A percentile compares a stretch with the other conserved stretches of the same genome.
Evolutionary conservation across 2,797 vertebrate species (phyloP).

Genomic region (Oryzias dopingdopingensis): DNA sequence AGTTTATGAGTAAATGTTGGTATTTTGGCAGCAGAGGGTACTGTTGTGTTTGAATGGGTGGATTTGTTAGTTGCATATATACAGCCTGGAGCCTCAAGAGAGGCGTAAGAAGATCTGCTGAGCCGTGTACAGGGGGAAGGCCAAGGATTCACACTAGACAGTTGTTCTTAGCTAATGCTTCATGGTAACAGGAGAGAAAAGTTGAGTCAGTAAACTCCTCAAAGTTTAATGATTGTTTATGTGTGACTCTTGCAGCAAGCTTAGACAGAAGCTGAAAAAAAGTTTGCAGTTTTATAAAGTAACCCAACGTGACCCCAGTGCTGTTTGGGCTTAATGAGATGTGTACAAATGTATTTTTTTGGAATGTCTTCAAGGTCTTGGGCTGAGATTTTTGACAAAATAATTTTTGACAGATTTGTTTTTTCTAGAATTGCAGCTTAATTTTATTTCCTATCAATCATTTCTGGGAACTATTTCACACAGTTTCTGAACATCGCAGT

Average conservation of each 20-base stretch:
- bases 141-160: conserved; percentile 36
- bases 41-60: conserved; percentile 33
- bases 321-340: conserved; percentile 8
- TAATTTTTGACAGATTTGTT: conserved; percentile 41
- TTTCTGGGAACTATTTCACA: conserved; percentile 17
- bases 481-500: not conserved
- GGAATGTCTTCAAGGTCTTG: conserved; percentile 15
- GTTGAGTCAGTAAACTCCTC: conserved; percentile 49
- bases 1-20: conserved; percentile 35
- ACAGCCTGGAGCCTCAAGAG: conserved; percentile 27
- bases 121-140: conserved; percentile 28
- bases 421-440: conserved; percentile 15
- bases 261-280: conserved; percentile 19
- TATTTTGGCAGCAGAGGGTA: conserved; percentile 24
- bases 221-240: conserved; percentile 54
- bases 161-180: conserved; percentile 38
- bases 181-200: conserved; percentile 31
- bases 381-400: conserved; percentile 24
- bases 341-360: conserved; percentile 10
- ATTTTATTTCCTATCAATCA: conserved; percentile 31
- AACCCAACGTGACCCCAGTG: conserved; percentile 25
- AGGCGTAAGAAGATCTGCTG: conserved; percentile 38
- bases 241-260: conserved; percentile 25
- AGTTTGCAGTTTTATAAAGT: conserved; percentile 36
- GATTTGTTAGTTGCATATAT: conserved; percentile 33